Conservation (phyloP, 30 jellyfish, hydroid and myxozoan genomes). For the Aurelia sp. region DNA sequence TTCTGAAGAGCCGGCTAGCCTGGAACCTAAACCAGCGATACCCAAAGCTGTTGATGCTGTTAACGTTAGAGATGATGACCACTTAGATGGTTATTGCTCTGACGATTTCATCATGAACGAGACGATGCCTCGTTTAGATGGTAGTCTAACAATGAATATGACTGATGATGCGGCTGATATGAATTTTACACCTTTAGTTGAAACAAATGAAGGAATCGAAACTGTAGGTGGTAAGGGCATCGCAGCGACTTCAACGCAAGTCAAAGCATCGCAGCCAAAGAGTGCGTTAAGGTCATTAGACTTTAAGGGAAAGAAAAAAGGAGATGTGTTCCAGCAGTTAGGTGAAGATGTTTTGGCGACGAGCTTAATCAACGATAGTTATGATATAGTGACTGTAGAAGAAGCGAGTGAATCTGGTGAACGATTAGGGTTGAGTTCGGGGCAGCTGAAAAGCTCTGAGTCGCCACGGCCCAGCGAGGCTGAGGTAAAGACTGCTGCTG, state of each 20-base stretch:
- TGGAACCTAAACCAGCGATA: background rate
- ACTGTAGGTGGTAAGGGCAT: background rate
- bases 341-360: slow-evolving; percentile 26
- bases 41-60: background rate
- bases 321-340: too few species aligned
- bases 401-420: slow-evolving; percentile 21
- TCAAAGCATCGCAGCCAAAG: slow-evolving; percentile 4
- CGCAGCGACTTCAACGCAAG: background rate
- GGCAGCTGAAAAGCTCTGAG: too few species aligned
- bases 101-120: slow-evolving; percentile 31
- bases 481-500: too few species aligned
- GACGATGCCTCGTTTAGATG: slow-evolving; percentile 39
- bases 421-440: background rate
- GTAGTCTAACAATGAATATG: slow-evolving; percentile 12
- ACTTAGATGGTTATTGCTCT: slow-evolving; percentile 23
- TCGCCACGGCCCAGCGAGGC: too few species aligned
- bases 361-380: slow-evolving; percentile 16
- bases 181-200: background rate
- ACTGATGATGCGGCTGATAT: slow-evolving; percentile 8
- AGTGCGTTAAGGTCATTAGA: slow-evolving; percentile 27
- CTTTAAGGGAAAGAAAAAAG: background rate
- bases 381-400: slow-evolving; percentile 19
- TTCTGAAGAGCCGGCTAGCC: background rate
- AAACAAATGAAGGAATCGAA: background rate
- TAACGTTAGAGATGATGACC: background rate